These are phyloP conservation scores for Lanistes nyassanus DNA, from an alignment of 1,140 invertebrate genomes.

Conservation along the genomic window DNA sequence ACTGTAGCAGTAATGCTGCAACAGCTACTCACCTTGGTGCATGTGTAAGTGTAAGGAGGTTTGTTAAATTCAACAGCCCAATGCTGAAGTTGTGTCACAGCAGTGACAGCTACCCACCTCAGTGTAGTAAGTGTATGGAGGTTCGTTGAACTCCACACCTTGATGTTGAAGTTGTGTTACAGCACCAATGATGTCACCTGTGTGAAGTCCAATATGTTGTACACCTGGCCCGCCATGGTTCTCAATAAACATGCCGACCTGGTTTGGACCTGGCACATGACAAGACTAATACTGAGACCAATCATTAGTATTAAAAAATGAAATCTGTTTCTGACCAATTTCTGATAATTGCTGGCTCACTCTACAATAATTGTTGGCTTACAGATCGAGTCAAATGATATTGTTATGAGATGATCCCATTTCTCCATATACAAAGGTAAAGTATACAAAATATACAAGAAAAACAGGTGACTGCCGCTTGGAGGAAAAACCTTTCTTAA, in stretches of 20 bases:
- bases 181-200: conserved; percentile 62
- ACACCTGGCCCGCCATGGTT: conserved; percentile 69
- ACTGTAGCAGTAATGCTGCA: no score
- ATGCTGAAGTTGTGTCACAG: conserved; percentile 55
- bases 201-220: conserved; percentile 70
- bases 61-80: conserved; percentile 63
- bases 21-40: conserved; percentile 58
- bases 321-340: neutral
- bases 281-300: neutral
- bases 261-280: conserved; percentile 62
- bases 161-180: conserved; percentile 54
- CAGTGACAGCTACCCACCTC: conserved; percentile 51
- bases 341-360: neutral
- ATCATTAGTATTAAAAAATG: neutral
- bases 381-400: no score
- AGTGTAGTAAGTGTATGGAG: conserved; percentile 69
- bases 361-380: neutral
- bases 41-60: conserved; percentile 69
- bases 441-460: neutral
- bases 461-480: no score
- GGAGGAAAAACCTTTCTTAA: no score
- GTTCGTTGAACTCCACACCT: conserved; percentile 64
- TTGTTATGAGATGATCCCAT: no score
- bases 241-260: conserved; percentile 67
- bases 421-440: neutral